phyloP scores from a whole-genome alignment of 2,797 vertebrate species.

The Leuciscus waleckii region DNA sequence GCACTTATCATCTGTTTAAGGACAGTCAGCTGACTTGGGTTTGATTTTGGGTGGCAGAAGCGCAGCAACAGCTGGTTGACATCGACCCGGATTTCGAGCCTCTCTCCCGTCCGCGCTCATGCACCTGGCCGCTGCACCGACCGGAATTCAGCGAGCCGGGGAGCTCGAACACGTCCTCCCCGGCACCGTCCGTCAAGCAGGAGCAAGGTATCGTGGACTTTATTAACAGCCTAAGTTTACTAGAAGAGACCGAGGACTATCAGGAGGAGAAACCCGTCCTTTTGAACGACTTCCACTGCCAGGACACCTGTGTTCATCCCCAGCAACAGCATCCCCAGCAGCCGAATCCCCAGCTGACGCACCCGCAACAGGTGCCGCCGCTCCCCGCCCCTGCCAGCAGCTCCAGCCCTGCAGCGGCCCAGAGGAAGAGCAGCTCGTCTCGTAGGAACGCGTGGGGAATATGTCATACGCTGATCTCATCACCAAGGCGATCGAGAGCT shows the following conservation, averaged over 20 bases:
- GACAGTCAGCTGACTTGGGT: slow-evolving; percentile 9
- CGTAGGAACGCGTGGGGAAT: slow-evolving; percentile 97
- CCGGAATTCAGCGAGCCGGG: slow-evolving; percentile 86
- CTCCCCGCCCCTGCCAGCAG: slow-evolving; percentile 72
- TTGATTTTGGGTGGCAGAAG: slow-evolving; percentile 79
- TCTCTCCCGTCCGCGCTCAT: slow-evolving; percentile 90
- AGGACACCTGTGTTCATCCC: slow-evolving; percentile 76
- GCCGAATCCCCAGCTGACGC: slow-evolving; percentile 69
- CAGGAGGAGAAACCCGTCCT: slow-evolving; percentile 69
- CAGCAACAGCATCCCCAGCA: slow-evolving; percentile 71
- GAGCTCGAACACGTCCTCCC: slow-evolving; percentile 88
- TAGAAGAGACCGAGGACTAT: slow-evolving; percentile 88
- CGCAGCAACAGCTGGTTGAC: slow-evolving; percentile 83
- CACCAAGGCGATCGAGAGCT: slow-evolving; percentile 96
- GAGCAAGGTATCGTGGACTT: slow-evolving; percentile 83
- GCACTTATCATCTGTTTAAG: slow-evolving; percentile 21
- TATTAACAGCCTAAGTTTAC: slow-evolving; percentile 84
- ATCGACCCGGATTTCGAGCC: slow-evolving; percentile 96
- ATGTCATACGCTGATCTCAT: slow-evolving; percentile 98
- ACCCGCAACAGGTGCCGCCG: slow-evolving; percentile 82
- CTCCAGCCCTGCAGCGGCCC: slow-evolving; percentile 73
- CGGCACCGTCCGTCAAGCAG: slow-evolving; percentile 81
- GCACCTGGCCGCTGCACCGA: slow-evolving; percentile 94
- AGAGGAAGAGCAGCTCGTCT: slow-evolving; percentile 94
- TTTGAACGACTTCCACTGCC: slow-evolving; percentile 79